Percentiles rank a stretch among this genome's conserved stretches.
phyloP scores from a whole-genome alignment of 92 coral and sea anemone species.

The Porites lobata region DNA sequence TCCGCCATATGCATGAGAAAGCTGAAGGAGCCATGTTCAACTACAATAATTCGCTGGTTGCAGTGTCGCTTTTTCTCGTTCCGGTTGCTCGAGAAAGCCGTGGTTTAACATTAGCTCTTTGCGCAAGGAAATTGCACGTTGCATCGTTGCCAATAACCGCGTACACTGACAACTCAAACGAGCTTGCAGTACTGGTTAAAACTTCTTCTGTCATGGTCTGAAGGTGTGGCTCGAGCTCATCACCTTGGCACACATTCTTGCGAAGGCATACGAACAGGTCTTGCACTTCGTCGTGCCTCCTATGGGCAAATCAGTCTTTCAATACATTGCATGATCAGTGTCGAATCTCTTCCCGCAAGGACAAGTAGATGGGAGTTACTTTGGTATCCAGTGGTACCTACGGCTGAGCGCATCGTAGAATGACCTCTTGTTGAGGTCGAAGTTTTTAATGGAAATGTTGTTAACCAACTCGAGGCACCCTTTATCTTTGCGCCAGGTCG shows the following conservation, averaged over 20 bases:
- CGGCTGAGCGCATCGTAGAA: conserved; percentile 47
- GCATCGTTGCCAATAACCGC: too few relatives aligned
- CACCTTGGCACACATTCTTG: conserved; percentile 59
- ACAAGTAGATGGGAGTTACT: conserved; percentile 32
- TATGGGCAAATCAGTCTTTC: conserved; percentile 71
- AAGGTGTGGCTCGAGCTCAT: too few relatives aligned
- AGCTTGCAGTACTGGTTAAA: too few relatives aligned
- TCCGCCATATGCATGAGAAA: too few relatives aligned
- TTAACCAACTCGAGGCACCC: conserved; percentile 37
- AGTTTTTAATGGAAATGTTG: conserved; percentile 43
- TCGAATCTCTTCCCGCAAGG: neutral
- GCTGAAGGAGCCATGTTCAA: too few relatives aligned
- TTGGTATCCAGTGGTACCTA: conserved; percentile 61
- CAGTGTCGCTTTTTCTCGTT: too few relatives aligned
- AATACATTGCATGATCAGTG: conserved; percentile 46
- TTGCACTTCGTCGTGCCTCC: conserved; percentile 69
- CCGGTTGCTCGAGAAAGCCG: too few relatives aligned
- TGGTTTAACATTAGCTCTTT: too few relatives aligned
- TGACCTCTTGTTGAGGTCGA: conserved; percentile 19
- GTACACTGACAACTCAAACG: too few relatives aligned
- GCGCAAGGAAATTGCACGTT: too few relatives aligned
- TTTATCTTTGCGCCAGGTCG: conserved; percentile 57
- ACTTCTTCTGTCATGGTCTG: conserved; percentile 29
- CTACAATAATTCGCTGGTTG: too few relatives aligned
- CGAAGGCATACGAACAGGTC: conserved; percentile 64